phyloP scores from a whole-genome alignment of 2,113 vertebrate species.

The Sphyrna mokarran region DNA sequence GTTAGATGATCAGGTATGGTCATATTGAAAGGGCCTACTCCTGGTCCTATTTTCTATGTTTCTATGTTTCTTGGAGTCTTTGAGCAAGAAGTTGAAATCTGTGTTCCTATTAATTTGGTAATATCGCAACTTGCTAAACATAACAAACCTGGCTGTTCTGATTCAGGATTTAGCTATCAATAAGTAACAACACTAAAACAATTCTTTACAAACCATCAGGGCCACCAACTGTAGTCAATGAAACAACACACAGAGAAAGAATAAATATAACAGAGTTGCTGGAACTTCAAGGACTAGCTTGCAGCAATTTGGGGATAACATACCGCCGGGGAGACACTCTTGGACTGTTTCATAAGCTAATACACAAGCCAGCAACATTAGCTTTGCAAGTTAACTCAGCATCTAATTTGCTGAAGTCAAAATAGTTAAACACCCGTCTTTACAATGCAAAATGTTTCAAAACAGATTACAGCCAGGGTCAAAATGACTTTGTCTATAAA shows the following conservation, averaged over 20 bases:
- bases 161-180: background rate
- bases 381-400: background rate
- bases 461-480: background rate
- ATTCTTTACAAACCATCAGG: background rate
- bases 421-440: conserved; percentile 6
- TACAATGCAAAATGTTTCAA: conserved; percentile 28
- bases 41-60: background rate
- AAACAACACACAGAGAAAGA: background rate
- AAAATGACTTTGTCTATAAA: conserved; percentile 17
- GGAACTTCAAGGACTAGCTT: background rate
- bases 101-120: background rate
- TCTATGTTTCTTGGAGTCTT: background rate
- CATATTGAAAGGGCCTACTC: no score
- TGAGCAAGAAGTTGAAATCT: background rate
- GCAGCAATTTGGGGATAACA: background rate
- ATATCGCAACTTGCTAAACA: background rate
- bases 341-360: background rate
- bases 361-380: background rate
- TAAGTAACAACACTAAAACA: conserved; percentile 9
- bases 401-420: conserved; percentile 18
- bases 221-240: background rate
- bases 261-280: background rate
- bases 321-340: background rate
- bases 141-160: conserved; percentile 9
- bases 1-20: no score